Evolutionary conservation across 2,888 invertebrate species (phyloP).

Genomic region (Spatulosminthurus flaviceps): DNA sequence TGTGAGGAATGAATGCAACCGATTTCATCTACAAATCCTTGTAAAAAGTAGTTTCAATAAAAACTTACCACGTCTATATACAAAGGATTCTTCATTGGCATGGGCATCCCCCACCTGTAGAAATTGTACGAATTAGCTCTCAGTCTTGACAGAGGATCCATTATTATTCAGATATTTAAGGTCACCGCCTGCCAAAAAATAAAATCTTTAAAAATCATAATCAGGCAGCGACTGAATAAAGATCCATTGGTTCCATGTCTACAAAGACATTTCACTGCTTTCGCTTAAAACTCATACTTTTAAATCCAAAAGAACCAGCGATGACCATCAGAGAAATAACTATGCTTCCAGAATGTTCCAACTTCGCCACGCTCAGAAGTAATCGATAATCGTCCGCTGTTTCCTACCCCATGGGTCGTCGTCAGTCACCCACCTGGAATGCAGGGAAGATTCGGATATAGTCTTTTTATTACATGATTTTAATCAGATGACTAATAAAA

Average conservation of each 20-base stretch:
- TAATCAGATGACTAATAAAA: background rate
- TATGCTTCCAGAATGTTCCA: background rate
- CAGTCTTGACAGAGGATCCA: conserved; percentile 2
- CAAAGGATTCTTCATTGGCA: conserved; percentile 16
- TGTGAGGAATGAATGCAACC: too few species aligned
- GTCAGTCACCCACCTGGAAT: conserved; percentile 4
- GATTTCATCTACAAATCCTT: too few species aligned
- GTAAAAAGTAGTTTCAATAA: background rate
- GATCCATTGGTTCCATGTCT: too few species aligned
- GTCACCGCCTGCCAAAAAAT: conserved; percentile 7
- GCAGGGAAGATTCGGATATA: background rate
- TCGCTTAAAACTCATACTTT: too few species aligned
- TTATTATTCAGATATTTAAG: background rate
- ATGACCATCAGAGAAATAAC: background rate
- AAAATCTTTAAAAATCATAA: background rate
- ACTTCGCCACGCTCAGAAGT: background rate
- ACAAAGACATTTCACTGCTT: too few species aligned
- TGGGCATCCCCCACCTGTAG: conserved; percentile 14
- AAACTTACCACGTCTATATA: conserved; percentile 21
- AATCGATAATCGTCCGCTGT: conserved; percentile 6
- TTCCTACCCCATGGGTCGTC: conserved; percentile 30
- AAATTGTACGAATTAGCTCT: conserved; percentile 15
- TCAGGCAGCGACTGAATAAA: background rate
- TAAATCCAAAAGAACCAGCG: background rate
- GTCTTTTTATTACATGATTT: background rate